Conservation (phyloP, 2,113 vertebrate genomes). For the Tetraodon nigroviridis region DNA sequence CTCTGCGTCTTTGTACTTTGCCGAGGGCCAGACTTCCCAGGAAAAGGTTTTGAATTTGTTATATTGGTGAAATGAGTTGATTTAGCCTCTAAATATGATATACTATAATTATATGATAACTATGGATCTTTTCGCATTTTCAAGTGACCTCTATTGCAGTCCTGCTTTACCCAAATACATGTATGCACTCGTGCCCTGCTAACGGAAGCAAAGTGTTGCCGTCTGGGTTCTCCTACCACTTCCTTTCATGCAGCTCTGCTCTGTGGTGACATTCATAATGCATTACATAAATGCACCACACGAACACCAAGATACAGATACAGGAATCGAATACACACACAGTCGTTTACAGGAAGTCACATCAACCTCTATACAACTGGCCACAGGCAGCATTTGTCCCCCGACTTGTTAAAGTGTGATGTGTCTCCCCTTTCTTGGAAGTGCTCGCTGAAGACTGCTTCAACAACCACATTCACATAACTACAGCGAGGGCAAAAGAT, state of each 20-base stretch:
- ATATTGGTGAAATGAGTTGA: slow-evolving; percentile 5
- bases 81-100: not conserved
- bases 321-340: slow-evolving; percentile 58
- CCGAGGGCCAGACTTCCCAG: slow-evolving; percentile 35
- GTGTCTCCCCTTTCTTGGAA: slow-evolving; percentile 36
- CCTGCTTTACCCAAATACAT: slow-evolving; percentile 9
- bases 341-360: slow-evolving; percentile 75
- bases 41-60: slow-evolving; percentile 3
- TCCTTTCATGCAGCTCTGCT: slow-evolving; percentile 70
- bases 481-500: slow-evolving; percentile 32
- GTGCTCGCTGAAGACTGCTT: slow-evolving; percentile 38
- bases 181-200: slow-evolving; percentile 31
- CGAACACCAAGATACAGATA: slow-evolving; percentile 56
- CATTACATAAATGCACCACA: slow-evolving; percentile 65
- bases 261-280: slow-evolving; percentile 70
- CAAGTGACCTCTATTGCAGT: slow-evolving; percentile 9
- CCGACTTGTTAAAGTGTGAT: slow-evolving; percentile 58
- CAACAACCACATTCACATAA: slow-evolving; percentile 36
- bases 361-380: slow-evolving; percentile 62
- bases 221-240: slow-evolving; percentile 71
- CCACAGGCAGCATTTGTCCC: slow-evolving; percentile 64
- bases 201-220: slow-evolving; percentile 55
- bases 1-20: slow-evolving; percentile 44
- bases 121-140: slow-evolving; percentile 10
- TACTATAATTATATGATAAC: slow-evolving; percentile 1